Evolutionary conservation across 2,888 invertebrate genomes (phyloP).

Genomic region (Strigamia maritima): DNA sequence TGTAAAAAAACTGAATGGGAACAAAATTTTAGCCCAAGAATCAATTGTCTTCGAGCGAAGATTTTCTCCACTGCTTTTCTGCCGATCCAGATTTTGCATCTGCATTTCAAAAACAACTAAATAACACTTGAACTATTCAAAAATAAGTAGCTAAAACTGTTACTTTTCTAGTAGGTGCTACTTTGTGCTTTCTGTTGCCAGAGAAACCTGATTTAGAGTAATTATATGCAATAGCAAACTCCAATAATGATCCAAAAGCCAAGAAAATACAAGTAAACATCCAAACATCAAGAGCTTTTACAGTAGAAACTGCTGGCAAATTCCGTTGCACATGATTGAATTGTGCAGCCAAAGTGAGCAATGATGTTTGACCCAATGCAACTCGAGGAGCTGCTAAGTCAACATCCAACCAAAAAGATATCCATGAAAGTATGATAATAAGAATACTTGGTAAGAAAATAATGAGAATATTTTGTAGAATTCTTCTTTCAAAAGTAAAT

Average conservation of each 20-base stretch:
- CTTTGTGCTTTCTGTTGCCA: neutral
- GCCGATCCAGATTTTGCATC: neutral
- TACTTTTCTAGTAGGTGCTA: neutral
- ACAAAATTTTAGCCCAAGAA: neutral
- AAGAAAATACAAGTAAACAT: conserved; percentile 7
- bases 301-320: neutral
- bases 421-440: neutral
- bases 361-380: neutral
- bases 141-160: too few species aligned
- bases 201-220: neutral
- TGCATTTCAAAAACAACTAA: neutral
- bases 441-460: neutral
- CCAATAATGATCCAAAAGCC: neutral
- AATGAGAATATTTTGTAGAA: neutral
- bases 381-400: neutral
- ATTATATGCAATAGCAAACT: neutral
- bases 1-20: neutral
- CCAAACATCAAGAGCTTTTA: conserved; percentile 9
- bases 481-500: neutral
- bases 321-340: neutral
- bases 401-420: neutral
- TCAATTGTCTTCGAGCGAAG: neutral
- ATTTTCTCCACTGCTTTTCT: neutral
- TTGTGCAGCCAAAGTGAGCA: conserved; percentile 1
- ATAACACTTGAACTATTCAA: neutral